phyloP scores from a whole-genome alignment of 2,797 vertebrate species.

The Aselliscus stoliczkanus region DNA sequence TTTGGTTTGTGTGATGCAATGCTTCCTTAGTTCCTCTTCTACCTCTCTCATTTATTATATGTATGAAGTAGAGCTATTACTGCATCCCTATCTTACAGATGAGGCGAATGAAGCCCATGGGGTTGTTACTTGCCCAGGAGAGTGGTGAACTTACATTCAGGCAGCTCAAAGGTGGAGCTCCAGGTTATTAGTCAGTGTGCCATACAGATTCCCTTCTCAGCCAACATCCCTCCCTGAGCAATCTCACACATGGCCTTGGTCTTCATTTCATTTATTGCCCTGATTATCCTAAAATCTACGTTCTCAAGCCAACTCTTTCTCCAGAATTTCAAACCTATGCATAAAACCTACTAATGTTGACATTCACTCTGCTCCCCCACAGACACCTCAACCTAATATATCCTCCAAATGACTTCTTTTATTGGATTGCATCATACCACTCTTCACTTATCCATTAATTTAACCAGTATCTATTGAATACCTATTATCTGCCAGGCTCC shows the following conservation, averaged over 20 bases:
- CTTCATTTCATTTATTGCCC: not conserved
- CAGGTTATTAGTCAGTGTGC: not conserved
- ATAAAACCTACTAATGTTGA: not conserved
- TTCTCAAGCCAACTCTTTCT: not conserved
- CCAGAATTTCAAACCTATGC: not conserved
- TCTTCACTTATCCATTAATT: not conserved
- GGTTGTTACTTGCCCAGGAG: not conserved
- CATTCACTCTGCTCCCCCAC: not conserved
- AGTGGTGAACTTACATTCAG: not conserved
- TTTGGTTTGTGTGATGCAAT: not conserved
- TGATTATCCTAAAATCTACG: not conserved
- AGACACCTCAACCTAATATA: not conserved
- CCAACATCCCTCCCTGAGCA: not conserved
- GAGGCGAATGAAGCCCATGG: not conserved
- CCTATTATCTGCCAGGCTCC: not conserved
- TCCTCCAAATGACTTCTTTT: not conserved
- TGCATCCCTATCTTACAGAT: not conserved
- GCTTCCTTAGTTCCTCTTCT: not conserved
- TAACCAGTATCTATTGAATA: not conserved
- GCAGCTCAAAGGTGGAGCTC: not conserved
- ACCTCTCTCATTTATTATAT: not conserved
- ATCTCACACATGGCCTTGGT: not conserved
- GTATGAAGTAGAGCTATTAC: not conserved
- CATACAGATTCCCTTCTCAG: not conserved
- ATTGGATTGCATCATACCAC: not conserved